Evolutionary conservation across 2,113 vertebrate species (phyloP).

Genomic region (Cinclus mexicanus): DNA sequence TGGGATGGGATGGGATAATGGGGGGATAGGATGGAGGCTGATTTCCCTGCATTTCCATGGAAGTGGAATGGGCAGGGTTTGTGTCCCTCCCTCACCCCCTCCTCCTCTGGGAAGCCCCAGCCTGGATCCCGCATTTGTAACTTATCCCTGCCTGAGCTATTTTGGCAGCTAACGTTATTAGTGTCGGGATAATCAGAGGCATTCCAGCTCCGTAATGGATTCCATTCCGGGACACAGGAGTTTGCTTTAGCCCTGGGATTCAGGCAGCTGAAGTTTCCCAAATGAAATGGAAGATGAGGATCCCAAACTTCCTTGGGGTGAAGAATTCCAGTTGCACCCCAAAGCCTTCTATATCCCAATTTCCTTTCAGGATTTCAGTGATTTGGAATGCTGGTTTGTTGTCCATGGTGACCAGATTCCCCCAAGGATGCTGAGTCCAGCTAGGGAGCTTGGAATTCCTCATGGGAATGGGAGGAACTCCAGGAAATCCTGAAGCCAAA

Average conservation of each 20-base stretch:
- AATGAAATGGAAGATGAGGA: slow-evolving; percentile 32
- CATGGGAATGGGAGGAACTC: background rate
- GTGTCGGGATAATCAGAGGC: slow-evolving; percentile 22
- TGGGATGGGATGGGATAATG: too few relatives aligned
- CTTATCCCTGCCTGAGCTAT: slow-evolving; percentile 24
- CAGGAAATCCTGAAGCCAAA: background rate
- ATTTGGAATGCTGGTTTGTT: background rate
- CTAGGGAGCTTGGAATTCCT: background rate
- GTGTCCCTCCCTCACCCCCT: background rate
- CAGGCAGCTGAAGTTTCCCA: slow-evolving; percentile 30
- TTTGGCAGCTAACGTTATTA: slow-evolving; percentile 37
- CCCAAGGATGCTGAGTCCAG: background rate
- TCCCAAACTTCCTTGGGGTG: background rate
- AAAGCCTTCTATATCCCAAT: slow-evolving; percentile 9
- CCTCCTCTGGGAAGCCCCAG: too few relatives aligned
- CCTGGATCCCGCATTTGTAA: background rate
- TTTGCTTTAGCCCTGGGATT: slow-evolving; percentile 46
- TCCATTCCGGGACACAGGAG: slow-evolving; percentile 17
- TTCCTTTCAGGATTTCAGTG: background rate
- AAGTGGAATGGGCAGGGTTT: background rate
- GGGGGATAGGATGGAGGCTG: background rate
- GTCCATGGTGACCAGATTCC: too few relatives aligned
- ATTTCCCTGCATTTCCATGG: background rate
- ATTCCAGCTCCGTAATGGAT: slow-evolving; percentile 35
- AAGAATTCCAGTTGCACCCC: background rate